Evolutionary conservation across 35 echinoderm and acorn worm genomes (phyloP).

Genomic region (Antedon bifida): DNA sequence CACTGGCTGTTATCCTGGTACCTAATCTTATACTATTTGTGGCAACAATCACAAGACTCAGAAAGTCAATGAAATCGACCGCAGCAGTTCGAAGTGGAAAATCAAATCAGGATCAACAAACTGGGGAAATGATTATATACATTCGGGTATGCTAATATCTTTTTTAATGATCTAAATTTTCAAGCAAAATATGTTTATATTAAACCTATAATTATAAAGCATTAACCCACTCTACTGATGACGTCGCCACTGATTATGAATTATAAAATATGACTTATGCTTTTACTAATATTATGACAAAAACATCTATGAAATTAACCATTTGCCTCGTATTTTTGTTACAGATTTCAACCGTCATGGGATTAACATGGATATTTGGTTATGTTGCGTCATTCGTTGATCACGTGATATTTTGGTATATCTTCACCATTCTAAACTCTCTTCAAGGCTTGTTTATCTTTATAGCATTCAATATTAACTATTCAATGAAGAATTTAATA

Average conservation of each 20-base stretch:
- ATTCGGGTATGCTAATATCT: not conserved
- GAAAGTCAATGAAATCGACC: not conserved
- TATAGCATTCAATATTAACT: not conserved
- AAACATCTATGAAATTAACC: no score
- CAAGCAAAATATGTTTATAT: no score
- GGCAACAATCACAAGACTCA: not conserved
- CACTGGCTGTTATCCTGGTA: not conserved
- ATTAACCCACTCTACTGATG: no score
- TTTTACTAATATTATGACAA: no score
- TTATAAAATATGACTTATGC: no score
- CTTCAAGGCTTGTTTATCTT: conserved; percentile 12
- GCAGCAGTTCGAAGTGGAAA: not conserved
- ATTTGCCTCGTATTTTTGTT: no score
- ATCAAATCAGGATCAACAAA: not conserved
- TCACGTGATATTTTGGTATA: not conserved
- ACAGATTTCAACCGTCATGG: conserved; percentile 4
- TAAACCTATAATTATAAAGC: no score
- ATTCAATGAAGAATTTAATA: not conserved
- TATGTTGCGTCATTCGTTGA: not conserved
- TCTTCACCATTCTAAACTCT: not conserved
- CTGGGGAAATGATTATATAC: not conserved
- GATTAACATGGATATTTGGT: conserved; percentile 13
- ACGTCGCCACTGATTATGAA: no score
- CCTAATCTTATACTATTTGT: not conserved
- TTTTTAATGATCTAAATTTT: no score